phyloP scores from a whole-genome alignment of 2,113 vertebrate genomes.

The Zosterops lateralis region DNA sequence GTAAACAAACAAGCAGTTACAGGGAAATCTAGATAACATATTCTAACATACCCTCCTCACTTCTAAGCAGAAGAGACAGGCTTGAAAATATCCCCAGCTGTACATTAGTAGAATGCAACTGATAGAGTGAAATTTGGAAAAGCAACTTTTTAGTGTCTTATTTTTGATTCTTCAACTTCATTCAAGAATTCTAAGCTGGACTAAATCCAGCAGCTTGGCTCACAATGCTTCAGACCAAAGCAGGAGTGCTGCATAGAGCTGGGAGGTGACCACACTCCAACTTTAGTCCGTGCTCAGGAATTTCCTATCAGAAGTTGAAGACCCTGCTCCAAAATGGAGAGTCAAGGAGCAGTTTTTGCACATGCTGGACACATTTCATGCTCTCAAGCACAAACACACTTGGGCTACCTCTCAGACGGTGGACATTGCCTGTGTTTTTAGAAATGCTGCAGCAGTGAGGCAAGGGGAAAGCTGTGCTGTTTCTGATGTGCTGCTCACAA shows the following conservation, averaged over 20 bases:
- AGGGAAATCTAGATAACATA: background rate
- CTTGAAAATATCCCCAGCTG: background rate
- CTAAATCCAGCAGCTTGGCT: background rate
- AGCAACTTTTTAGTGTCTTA: background rate
- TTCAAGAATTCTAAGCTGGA: background rate
- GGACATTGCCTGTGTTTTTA: fast-evolving
- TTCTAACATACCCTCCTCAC: background rate
- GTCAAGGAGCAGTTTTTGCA: background rate
- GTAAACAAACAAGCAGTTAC: background rate
- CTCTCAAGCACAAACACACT: background rate
- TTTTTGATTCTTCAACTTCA: background rate
- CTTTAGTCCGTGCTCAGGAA: background rate
- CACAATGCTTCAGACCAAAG: constrained; percentile 42
- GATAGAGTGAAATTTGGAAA: background rate
- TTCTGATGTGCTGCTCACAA: background rate
- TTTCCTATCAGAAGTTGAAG: background rate
- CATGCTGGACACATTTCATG: background rate
- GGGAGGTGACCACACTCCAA: background rate
- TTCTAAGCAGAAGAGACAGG: background rate
- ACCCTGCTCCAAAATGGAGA: background rate
- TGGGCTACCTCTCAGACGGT: background rate
- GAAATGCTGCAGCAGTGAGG: background rate
- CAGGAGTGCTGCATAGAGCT: background rate
- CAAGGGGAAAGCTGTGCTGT: background rate
- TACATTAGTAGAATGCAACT: background rate